Conservation (phyloP, 2,888 invertebrate species). For the Gandaritis pyraliata region DNA sequence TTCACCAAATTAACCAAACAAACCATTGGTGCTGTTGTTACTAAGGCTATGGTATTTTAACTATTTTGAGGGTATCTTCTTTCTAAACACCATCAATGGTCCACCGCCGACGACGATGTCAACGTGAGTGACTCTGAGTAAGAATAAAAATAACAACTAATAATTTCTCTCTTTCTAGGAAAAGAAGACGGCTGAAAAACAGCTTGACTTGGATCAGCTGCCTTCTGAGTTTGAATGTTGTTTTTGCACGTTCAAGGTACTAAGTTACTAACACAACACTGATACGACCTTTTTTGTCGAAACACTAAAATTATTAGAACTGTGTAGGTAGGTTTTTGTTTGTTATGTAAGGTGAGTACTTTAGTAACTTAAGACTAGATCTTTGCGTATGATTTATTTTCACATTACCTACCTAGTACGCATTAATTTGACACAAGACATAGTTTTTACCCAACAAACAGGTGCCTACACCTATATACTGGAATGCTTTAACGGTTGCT, state of each 20-base stretch:
- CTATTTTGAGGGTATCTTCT: slow-evolving; percentile 7
- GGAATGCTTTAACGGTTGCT: no score
- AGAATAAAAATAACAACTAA: slow-evolving; percentile 56
- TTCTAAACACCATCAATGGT: slow-evolving; percentile 32
- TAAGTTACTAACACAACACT: slow-evolving; percentile 67
- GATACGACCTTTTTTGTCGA: slow-evolving; percentile 1
- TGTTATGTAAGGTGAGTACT: not conserved
- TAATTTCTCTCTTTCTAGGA: slow-evolving; percentile 83
- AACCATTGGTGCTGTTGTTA: slow-evolving; percentile 28
- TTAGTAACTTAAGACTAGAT: slow-evolving; percentile 4
- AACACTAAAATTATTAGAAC: slow-evolving; percentile 10
- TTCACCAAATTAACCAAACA: slow-evolving; percentile 24
- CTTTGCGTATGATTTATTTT: not conserved
- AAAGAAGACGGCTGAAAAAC: slow-evolving; percentile 89
- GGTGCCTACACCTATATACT: no score
- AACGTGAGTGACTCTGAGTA: slow-evolving; percentile 7
- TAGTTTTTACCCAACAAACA: not conserved
- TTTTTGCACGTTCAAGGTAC: slow-evolving; percentile 98
- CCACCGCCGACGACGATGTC: slow-evolving; percentile 16
- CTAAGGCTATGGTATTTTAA: not conserved
- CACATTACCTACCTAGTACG: no score
- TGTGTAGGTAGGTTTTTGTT: slow-evolving; percentile 3
- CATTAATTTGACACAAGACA: not conserved
- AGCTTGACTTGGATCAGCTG: slow-evolving; percentile 93
- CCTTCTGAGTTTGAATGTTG: slow-evolving; percentile 98